These are phyloP conservation scores for Malurus melanocephalus DNA, from an alignment of 2,113 vertebrate species.

Conservation along the genomic window DNA sequence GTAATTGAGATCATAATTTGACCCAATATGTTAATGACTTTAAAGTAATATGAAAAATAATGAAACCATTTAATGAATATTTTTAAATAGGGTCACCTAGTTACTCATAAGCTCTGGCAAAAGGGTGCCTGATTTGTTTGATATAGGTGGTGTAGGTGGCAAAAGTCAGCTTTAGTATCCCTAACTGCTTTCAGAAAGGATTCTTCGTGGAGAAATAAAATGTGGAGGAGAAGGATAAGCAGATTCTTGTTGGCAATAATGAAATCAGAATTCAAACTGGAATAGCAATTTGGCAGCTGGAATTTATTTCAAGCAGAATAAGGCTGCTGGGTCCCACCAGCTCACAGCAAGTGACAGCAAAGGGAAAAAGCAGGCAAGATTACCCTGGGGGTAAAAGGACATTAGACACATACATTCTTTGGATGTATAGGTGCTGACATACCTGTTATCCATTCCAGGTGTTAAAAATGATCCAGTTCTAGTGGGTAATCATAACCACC, in stretches of 20 bases:
- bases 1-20: conserved; percentile 35
- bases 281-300: background rate
- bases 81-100: conserved; percentile 54
- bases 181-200: background rate
- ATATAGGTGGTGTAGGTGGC: conserved; percentile 3
- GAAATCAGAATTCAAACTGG: background rate
- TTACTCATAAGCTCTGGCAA: conserved; percentile 32
- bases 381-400: background rate
- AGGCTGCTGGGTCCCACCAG: background rate
- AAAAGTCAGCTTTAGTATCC: background rate
- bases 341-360: background rate
- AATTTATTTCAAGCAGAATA: background rate
- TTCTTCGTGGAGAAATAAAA: background rate
- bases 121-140: conserved; percentile 48
- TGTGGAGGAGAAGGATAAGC: background rate
- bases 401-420: background rate
- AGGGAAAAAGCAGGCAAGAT: background rate
- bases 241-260: background rate
- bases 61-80: conserved; percentile 57
- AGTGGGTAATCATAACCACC: background rate
- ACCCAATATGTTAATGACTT: conserved; percentile 25
- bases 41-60: conserved; percentile 31
- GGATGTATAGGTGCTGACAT: background rate
- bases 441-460: background rate
- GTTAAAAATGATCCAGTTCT: conserved; percentile 6